Conservation (phyloP, 2,888 invertebrate species). For the Ecdyonurus torrentis region DNA sequence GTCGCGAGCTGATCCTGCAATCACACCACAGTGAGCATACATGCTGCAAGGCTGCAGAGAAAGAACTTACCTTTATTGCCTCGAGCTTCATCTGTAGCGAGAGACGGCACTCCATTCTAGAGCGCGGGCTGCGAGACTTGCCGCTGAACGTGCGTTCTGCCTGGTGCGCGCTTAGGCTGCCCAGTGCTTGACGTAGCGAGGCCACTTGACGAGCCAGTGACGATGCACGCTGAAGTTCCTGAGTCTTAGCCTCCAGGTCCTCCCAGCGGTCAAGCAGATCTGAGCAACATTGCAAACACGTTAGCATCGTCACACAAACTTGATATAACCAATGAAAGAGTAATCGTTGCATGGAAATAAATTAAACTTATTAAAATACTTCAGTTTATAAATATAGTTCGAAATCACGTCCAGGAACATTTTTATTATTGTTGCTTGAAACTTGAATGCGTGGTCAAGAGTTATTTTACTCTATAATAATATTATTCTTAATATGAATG, state of each 20-base stretch:
- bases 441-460: too few relatives aligned
- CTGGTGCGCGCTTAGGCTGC: background rate
- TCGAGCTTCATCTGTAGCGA: background rate
- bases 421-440: too few relatives aligned
- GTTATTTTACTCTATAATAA: too few relatives aligned
- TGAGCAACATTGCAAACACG: too few relatives aligned
- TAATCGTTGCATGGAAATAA: too few relatives aligned
- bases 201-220: constrained; percentile 22
- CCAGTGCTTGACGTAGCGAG: constrained; percentile 22
- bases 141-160: background rate
- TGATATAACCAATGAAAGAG: too few relatives aligned
- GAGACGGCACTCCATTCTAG: background rate
- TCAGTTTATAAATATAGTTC: too few relatives aligned
- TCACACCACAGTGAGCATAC: background rate
- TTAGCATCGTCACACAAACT: too few relatives aligned
- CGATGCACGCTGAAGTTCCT: constrained; percentile 25
- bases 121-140: background rate
- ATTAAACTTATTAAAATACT: too few relatives aligned
- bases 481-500: too few relatives aligned
- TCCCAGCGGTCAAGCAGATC: constrained; percentile 34
- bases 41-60: background rate
- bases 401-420: too few relatives aligned
- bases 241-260: constrained; percentile 27
- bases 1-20: background rate
- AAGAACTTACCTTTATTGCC: background rate